Conservation (phyloP, 53 echinoderm and acorn worm species). For the Stichopus horrens region DNA sequence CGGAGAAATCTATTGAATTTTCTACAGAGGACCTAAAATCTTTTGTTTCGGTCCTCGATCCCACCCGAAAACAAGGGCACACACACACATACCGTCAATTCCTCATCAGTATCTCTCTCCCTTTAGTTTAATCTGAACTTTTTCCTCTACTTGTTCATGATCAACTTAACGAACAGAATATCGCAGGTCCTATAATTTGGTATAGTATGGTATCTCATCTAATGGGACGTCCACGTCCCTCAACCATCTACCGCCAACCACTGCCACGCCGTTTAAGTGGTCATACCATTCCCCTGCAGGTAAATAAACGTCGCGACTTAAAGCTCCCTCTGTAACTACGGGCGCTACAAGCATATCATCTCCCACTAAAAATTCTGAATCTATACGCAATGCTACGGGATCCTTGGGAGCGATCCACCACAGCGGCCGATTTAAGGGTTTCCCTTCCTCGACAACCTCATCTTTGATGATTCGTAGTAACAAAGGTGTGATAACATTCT, state of each 20-base stretch:
- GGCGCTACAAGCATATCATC: constrained; percentile 86
- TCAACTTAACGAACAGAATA: too few species aligned
- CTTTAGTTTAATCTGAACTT: background rate
- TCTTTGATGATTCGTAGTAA: constrained; percentile 60
- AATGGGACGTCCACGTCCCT: constrained; percentile 65
- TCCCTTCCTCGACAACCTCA: constrained; percentile 61
- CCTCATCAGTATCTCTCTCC: too few species aligned
- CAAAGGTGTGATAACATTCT: constrained; percentile 71
- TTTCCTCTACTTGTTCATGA: background rate
- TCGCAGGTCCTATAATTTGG: background rate
- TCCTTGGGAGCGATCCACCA: constrained; percentile 93
- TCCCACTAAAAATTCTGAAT: constrained; percentile 83
- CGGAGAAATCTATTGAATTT: too few species aligned
- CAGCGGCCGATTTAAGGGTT: constrained; percentile 76
- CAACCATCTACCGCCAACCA: constrained; percentile 69
- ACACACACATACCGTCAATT: too few species aligned
- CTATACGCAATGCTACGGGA: constrained; percentile 58
- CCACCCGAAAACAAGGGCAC: too few species aligned
- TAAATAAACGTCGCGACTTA: constrained; percentile 75
- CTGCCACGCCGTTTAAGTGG: constrained; percentile 33
- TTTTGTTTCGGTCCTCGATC: too few species aligned
- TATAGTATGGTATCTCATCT: constrained; percentile 67
- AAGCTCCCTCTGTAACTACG: constrained; percentile 62
- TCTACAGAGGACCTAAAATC: too few species aligned
- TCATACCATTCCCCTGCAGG: constrained; percentile 68